phyloP scores from a whole-genome alignment of 2,888 invertebrate genomes.

The Dasysyrphus albostriatus region DNA sequence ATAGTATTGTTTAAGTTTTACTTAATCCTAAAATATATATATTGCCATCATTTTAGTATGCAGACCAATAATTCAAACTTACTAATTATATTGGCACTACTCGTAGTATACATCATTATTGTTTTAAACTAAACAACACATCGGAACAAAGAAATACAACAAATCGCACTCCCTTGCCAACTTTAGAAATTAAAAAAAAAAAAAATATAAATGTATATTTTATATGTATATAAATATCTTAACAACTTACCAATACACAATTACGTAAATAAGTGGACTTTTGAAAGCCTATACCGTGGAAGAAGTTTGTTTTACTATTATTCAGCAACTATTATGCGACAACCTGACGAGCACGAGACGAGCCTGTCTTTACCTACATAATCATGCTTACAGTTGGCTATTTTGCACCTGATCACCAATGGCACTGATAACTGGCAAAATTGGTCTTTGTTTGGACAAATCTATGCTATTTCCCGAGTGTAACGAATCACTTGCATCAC shows the following conservation, averaged over 20 bases:
- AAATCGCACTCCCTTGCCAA: constrained; percentile 58
- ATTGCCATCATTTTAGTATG: constrained; percentile 16
- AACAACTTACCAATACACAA: constrained; percentile 65
- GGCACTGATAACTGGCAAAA: constrained; percentile 62
- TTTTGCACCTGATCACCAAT: constrained; percentile 68
- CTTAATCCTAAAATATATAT: constrained; percentile 12
- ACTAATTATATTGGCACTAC: constrained; percentile 53
- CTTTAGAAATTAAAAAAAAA: constrained; percentile 8
- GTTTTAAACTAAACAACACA: constrained; percentile 14
- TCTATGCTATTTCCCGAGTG: constrained; percentile 73
- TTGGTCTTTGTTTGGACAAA: constrained; percentile 65
- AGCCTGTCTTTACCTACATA: neutral
- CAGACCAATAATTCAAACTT: constrained; percentile 14
- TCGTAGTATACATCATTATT: constrained; percentile 16
- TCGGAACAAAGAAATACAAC: neutral
- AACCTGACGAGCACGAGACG: constrained; percentile 46
- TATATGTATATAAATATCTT: constrained; percentile 22
- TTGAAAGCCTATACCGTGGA: constrained; percentile 58
- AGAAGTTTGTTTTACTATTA: constrained; percentile 46
- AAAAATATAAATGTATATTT: neutral
- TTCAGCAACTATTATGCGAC: constrained; percentile 31
- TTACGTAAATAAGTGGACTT: constrained; percentile 36
- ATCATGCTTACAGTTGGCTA: constrained; percentile 60
- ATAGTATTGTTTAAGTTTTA: constrained; percentile 21
- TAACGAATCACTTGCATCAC: constrained; percentile 69